Percentiles rank a stretch among this genome's conserved stretches.
Evolutionary conservation across 2,113 vertebrate genomes (phyloP).

Genomic region (Eptesicus fuscus): DNA sequence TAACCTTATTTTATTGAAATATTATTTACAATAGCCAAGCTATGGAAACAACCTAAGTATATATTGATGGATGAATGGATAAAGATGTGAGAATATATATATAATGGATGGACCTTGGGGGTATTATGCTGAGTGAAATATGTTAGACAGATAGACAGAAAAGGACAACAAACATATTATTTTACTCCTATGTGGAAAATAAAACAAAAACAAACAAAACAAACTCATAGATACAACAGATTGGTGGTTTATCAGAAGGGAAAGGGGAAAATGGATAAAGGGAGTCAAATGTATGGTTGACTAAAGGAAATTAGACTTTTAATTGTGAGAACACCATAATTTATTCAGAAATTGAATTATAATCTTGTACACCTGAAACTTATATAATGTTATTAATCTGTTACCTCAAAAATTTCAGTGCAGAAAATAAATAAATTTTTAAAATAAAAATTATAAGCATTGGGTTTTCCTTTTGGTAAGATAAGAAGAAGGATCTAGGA

Average conservation of each 20-base stretch:
- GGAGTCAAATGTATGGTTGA: background rate
- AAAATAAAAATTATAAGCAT: slow-evolving; percentile 6
- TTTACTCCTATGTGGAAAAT: background rate
- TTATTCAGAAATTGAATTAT: background rate
- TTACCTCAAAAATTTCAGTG: background rate
- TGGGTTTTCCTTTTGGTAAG: background rate
- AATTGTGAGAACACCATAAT: background rate
- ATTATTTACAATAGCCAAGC: background rate
- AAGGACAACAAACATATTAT: background rate
- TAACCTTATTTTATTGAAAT: background rate
- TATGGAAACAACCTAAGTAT: background rate
- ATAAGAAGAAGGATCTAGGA: background rate
- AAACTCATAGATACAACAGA: background rate
- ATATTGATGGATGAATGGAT: background rate
- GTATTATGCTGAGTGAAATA: background rate
- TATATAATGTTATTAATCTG: background rate
- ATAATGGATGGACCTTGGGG: background rate
- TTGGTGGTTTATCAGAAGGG: background rate
- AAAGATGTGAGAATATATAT: background rate
- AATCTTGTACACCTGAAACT: background rate
- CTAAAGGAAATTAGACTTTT: background rate
- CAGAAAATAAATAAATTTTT: background rate
- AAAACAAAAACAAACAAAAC: background rate
- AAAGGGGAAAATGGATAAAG: background rate
- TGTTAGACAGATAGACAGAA: background rate